Percentiles rank a stretch among this genome's conserved stretches.
These are phyloP conservation scores for Scolopax bukidnonensis DNA, from an alignment of 2,797 vertebrate genomes.

Conservation along the genomic window DNA sequence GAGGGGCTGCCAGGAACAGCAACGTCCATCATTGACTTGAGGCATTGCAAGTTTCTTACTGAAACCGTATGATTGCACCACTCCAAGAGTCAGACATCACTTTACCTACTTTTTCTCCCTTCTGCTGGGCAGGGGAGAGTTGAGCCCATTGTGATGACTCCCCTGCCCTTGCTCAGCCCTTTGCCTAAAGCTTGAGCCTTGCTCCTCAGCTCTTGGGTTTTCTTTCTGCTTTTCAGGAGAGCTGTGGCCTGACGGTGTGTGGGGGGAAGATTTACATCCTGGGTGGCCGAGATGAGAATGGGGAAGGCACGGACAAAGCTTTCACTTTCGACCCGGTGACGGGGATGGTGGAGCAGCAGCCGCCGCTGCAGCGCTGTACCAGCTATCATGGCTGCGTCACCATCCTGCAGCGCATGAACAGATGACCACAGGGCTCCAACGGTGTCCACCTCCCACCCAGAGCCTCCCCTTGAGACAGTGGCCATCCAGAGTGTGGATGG, in stretches of 20 bases:
- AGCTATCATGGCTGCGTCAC: conserved; percentile 84
- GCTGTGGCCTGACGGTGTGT: conserved; percentile 80
- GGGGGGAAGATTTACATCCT: conserved; percentile 81
- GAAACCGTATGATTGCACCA: background rate
- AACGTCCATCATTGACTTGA: background rate
- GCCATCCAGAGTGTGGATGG: background rate
- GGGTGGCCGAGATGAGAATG: conserved; percentile 77
- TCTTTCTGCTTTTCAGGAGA: conserved; percentile 75
- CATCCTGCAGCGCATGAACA: conserved; percentile 71
- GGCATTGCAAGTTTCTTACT: background rate
- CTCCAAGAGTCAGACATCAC: background rate
- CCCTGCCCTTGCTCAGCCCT: background rate
- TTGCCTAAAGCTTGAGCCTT: background rate
- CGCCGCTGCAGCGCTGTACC: conserved; percentile 73
- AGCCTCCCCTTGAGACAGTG: background rate
- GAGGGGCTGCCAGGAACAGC: background rate
- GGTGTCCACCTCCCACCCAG: background rate
- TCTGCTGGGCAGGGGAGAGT: background rate
- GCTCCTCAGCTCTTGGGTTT: background rate
- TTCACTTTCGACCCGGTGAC: conserved; percentile 75
- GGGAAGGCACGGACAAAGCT: conserved; percentile 71
- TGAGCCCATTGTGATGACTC: background rate
- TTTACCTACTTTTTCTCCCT: background rate
- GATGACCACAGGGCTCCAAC: background rate
- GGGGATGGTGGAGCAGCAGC: conserved; percentile 65